phyloP scores from a whole-genome alignment of 2,797 vertebrate genomes.

The Nyctibius grandis region DNA sequence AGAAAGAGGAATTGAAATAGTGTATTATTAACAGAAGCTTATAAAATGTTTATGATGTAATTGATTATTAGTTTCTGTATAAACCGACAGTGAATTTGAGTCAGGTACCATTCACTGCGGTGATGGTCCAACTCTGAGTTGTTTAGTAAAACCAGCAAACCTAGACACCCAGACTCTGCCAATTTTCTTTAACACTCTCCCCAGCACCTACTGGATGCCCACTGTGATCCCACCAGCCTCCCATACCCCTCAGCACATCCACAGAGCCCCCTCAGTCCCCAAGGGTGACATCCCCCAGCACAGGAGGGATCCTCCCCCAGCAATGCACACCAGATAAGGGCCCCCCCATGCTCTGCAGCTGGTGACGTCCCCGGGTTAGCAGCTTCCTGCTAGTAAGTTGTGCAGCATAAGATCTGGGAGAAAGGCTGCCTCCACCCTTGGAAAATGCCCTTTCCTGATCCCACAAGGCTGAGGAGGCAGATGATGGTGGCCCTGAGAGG shows the following conservation, averaged over 20 bases:
- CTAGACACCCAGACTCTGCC: too few species aligned
- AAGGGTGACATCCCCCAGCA: neutral
- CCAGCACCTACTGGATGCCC: neutral
- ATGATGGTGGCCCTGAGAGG: slow-evolving; percentile 14
- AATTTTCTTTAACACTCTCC: too few species aligned
- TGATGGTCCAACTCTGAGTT: too few species aligned
- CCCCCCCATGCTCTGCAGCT: neutral
- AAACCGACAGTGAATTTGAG: too few species aligned
- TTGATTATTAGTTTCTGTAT: too few species aligned
- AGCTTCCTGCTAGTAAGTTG: neutral
- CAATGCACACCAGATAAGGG: neutral
- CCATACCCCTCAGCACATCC: neutral
- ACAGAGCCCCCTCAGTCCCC: neutral
- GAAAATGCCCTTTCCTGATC: neutral
- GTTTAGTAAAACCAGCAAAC: too few species aligned
- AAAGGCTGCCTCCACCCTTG: slow-evolving; percentile 3
- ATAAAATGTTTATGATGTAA: too few species aligned
- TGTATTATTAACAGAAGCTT: too few species aligned
- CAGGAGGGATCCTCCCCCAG: neutral
- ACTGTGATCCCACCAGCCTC: neutral
- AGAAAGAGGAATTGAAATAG: too few species aligned
- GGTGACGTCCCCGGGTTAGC: neutral
- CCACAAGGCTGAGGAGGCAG: neutral
- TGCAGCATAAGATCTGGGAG: neutral
- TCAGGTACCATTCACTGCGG: too few species aligned